Percentiles rank a stretch among this genome's conserved stretches.
These are phyloP conservation scores for Pelvicachromis taeniatus DNA, from an alignment of 2,113 vertebrate species.

Conservation along the genomic window DNA sequence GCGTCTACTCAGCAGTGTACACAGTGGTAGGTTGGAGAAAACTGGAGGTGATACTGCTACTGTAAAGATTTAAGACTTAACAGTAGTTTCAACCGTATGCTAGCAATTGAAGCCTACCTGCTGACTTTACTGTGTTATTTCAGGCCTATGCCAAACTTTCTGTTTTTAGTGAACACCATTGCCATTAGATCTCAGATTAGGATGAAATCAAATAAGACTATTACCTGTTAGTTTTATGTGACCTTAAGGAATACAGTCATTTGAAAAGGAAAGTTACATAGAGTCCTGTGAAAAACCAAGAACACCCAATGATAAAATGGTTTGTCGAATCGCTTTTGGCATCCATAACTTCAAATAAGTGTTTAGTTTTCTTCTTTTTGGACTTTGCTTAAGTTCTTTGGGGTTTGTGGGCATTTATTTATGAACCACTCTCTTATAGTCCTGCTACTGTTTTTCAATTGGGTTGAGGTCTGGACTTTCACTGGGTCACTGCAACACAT, in stretches of 20 bases:
- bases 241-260: neutral
- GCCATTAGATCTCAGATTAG: neutral
- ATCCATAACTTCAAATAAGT: neutral
- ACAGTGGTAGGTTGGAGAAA: conserved; percentile 76
- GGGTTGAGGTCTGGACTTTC: neutral
- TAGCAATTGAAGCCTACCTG: neutral
- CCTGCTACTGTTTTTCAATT: neutral
- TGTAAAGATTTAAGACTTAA: neutral
- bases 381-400: neutral
- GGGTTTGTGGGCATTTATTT: neutral
- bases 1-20: conserved; percentile 82
- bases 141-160: neutral
- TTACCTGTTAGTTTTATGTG: neutral
- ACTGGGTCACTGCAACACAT: neutral
- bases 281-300: neutral
- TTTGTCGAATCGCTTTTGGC: neutral
- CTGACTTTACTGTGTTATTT: neutral
- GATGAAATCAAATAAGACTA: neutral
- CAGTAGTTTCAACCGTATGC: neutral
- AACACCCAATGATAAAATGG: neutral
- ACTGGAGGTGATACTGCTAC: neutral
- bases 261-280: neutral
- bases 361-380: neutral
- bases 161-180: neutral
- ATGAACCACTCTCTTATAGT: neutral